Conservation (phyloP, 2,113 vertebrate genomes). For the Axis porcinus region DNA sequence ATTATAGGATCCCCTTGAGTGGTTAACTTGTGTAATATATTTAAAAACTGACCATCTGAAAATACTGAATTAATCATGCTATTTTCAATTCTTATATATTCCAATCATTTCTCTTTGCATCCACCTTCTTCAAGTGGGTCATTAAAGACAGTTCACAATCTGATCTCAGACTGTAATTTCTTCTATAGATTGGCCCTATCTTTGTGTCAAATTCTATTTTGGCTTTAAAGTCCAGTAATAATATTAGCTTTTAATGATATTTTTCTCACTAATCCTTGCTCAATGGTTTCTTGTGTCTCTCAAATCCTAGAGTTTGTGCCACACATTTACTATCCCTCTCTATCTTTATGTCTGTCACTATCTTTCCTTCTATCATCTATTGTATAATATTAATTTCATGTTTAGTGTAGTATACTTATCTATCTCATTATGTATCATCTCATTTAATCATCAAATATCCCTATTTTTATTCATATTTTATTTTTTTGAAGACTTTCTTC, state of each 20-base stretch:
- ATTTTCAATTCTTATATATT: neutral
- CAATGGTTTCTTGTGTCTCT: neutral
- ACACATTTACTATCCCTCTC: neutral
- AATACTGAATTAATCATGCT: neutral
- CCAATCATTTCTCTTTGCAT: slow-evolving; percentile 8
- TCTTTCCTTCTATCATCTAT: neutral
- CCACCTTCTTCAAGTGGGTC: neutral
- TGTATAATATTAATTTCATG: neutral
- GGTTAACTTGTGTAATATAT: neutral
- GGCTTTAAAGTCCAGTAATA: neutral
- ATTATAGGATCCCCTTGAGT: neutral
- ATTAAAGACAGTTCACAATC: neutral
- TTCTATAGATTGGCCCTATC: neutral
- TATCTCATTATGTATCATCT: neutral
- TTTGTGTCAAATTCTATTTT: neutral
- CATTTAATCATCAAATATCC: neutral
- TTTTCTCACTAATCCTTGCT: neutral
- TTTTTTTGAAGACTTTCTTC: too few species aligned
- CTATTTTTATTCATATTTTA: neutral
- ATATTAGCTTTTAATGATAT: neutral
- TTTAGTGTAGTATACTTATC: neutral
- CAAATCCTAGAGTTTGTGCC: neutral
- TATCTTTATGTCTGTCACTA: neutral
- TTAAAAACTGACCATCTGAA: neutral
- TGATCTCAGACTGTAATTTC: neutral